Evolutionary conservation across 2,113 vertebrate species (phyloP).

Genomic region (Eolophus roseicapilla): DNA sequence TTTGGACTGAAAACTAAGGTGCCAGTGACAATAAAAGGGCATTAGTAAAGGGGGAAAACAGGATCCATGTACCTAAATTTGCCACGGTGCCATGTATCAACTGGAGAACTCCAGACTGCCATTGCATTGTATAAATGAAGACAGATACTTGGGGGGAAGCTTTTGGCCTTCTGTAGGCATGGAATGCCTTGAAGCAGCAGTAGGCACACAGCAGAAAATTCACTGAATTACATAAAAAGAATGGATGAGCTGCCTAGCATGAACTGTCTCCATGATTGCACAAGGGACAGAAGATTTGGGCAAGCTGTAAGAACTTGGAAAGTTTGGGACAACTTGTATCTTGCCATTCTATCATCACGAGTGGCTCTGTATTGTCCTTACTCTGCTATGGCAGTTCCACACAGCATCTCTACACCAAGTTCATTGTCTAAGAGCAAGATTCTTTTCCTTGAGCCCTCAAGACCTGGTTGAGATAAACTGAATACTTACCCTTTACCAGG

Average conservation of each 20-base stretch:
- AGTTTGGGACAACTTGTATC: not conserved
- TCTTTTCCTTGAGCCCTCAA: not conserved
- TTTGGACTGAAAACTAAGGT: not conserved
- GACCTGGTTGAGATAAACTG: not conserved
- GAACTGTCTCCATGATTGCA: not conserved
- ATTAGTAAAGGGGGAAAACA: not conserved
- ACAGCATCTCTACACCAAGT: not conserved
- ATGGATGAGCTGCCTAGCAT: not conserved
- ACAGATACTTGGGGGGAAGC: not conserved
- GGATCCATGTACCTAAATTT: not conserved
- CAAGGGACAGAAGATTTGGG: not conserved
- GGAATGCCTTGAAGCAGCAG: not conserved
- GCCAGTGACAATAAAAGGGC: not conserved
- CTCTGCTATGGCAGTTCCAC: not conserved
- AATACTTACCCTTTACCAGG: not conserved
- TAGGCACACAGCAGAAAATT: not conserved
- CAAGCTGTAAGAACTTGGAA: not conserved
- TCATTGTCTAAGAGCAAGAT: not conserved
- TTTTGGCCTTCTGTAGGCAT: not conserved
- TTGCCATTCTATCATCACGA: not conserved
- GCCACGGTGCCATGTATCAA: not conserved
- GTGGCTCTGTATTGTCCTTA: fast-evolving
- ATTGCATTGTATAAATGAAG: not conserved
- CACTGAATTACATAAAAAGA: not conserved
- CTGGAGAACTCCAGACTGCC: not conserved